Conservation (phyloP, 2,797 vertebrate species). For the Channallabes apus region DNA sequence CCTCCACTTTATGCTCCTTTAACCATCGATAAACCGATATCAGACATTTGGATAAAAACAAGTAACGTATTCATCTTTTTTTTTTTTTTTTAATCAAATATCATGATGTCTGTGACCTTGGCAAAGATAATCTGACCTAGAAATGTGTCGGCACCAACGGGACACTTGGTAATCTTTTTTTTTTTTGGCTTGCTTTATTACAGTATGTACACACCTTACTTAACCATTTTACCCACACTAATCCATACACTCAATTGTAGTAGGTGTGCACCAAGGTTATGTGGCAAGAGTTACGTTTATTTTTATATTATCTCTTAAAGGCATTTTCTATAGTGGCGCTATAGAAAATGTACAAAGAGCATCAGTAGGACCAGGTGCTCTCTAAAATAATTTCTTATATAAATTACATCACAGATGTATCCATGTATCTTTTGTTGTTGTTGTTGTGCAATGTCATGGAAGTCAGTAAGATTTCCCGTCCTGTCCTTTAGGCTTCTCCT, state of each 20-base stretch:
- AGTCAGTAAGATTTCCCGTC: conserved; percentile 26
- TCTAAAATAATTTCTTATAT: conserved; percentile 49
- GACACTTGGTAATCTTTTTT: background rate
- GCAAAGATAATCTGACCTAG: background rate
- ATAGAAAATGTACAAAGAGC: conserved; percentile 43
- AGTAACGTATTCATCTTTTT: background rate
- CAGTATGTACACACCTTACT: background rate
- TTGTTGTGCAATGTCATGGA: conserved; percentile 51
- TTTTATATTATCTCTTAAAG: conserved; percentile 37
- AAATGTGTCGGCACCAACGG: background rate
- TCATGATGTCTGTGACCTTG: conserved; percentile 3
- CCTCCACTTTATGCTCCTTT: conserved; percentile 41
- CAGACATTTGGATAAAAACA: conserved; percentile 28
- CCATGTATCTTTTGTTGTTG: conserved; percentile 22
- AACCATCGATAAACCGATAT: conserved; percentile 26
- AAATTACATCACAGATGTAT: conserved; percentile 51
- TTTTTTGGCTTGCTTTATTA: conserved; percentile 12
- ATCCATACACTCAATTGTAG: background rate
- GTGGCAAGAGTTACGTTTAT: conserved; percentile 33
- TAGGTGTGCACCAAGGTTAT: conserved; percentile 6
- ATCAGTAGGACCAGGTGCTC: conserved; percentile 34
- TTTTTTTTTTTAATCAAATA: background rate
- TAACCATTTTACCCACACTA: background rate
- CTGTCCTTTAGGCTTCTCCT: conserved; percentile 17
- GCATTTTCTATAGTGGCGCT: conserved; percentile 50